Evolutionary conservation across 64 coral and sea anemone species (phyloP), one percentile per base, ranked within the genome.

Genomic region (Trachythela sp.): DNA sequence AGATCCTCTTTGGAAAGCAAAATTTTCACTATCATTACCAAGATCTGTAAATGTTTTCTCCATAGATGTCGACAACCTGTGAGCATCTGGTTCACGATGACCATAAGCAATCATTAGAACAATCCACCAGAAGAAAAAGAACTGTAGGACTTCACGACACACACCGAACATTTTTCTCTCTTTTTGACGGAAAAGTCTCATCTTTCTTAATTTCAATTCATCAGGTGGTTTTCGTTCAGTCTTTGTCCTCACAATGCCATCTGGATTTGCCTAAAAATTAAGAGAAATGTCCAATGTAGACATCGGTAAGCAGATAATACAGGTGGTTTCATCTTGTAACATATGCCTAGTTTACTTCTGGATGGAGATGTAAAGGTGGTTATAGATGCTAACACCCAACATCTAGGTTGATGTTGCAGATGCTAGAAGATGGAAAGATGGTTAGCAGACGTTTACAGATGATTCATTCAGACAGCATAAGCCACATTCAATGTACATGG

Each of bases 21-120:
- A 64, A n/a, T 64, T 20, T 18, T 64, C 56, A 64, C 26, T 64
- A 64, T 64, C 56, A 13, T 27, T 18, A 64, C 56, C 24, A 64
- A 64, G 56, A 64, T 64, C 26, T 27, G 56, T 64, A 64, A 64
- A 64, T n/a, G 26, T 64, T 64, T 64, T 64, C 26, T 64, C 26
- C 56, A 64, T 64, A 27, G 56, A 64, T 64, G 56, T 64, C 13
- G 56, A 5, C 26, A 64, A 64, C 22, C 56, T 64, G 56, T 94
- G 88, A 40, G 95, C 93, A 90, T 98, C 88, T 29, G 95, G 93
- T 75, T 98, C 95, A 45, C 93, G 89, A 84, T 98, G 91, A n/a
- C 91, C 95, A 18, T 98, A 94, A 13, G 95, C 95, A 40, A 91
- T 92, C 36, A 94, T 49, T 4, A 98, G 54, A 11, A 98, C 95